phyloP scores from a whole-genome alignment of 1,140 invertebrate species.

The Carcinoscorpius rotundicauda region DNA sequence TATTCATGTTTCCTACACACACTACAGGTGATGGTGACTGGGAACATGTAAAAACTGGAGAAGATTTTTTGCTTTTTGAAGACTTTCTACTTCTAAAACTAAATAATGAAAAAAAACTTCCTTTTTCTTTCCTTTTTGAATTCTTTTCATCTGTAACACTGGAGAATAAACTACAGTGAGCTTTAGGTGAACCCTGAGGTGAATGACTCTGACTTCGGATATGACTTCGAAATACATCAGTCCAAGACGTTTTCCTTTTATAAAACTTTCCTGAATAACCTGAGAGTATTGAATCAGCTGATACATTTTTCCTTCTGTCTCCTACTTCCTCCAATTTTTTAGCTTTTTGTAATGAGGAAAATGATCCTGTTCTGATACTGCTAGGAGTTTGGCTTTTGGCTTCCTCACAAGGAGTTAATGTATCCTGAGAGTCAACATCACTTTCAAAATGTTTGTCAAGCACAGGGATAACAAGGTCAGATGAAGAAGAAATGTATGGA shows the following conservation, averaged over 20 bases:
- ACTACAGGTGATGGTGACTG: too few species aligned
- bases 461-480: conserved; percentile 13
- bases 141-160: neutral
- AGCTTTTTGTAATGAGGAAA: too few species aligned
- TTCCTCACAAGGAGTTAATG: conserved; percentile 16
- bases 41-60: neutral
- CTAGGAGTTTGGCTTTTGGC: neutral
- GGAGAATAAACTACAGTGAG: neutral
- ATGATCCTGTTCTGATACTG: too few species aligned
- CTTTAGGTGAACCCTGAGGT: neutral
- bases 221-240: conserved; percentile 16
- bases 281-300: too few species aligned
- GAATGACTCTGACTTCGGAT: neutral
- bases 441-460: conserved; percentile 10
- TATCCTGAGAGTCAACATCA: conserved; percentile 19
- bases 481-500: conserved; percentile 15
- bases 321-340: too few species aligned
- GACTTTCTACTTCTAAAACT: conserved; percentile 6
- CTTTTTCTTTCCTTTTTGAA: conserved; percentile 7
- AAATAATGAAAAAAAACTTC: conserved; percentile 16
- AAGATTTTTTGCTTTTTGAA: conserved; percentile 1
- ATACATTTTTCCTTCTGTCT: too few species aligned
- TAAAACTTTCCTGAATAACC: too few species aligned
- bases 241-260: conserved; percentile 19
- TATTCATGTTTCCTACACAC: too few species aligned